A percentile compares a stretch with the other conserved stretches of the same genome.
Conservation (phyloP, 2,113 vertebrate species). For the Rhinogobius similis region DNA sequence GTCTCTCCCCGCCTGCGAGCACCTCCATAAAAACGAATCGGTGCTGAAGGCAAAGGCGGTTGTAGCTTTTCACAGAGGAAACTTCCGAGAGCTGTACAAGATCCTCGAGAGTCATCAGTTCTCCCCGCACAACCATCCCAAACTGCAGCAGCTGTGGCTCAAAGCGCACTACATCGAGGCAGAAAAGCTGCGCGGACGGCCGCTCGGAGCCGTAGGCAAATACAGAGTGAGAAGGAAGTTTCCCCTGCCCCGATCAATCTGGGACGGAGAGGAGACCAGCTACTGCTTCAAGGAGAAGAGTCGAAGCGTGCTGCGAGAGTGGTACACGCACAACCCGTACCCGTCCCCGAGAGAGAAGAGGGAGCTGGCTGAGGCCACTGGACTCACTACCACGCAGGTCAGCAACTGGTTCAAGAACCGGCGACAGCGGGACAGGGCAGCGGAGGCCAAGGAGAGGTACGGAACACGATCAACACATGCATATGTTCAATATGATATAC, state of each 20-base stretch:
- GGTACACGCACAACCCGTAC: conserved; percentile 94
- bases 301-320: conserved; percentile 87
- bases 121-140: conserved; percentile 90
- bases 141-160: conserved; percentile 91
- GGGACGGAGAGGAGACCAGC: conserved; percentile 93
- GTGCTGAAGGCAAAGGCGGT: conserved; percentile 92
- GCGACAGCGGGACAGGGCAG: conserved; percentile 88
- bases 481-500: neutral
- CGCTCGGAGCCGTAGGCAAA: conserved; percentile 90
- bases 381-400: conserved; percentile 93
- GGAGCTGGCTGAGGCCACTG: conserved; percentile 90
- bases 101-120: conserved; percentile 93
- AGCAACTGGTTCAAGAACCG: conserved; percentile 97
- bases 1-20: conserved; percentile 90
- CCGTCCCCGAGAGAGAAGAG: conserved; percentile 91
- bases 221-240: conserved; percentile 92
- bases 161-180: conserved; percentile 93
- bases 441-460: conserved; percentile 92
- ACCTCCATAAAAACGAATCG: conserved; percentile 92
- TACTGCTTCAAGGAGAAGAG: conserved; percentile 95
- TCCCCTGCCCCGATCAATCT: conserved; percentile 88
- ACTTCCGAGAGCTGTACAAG: conserved; percentile 92
- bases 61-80: conserved; percentile 89
- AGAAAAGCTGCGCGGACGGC: conserved; percentile 90
- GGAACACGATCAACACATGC: conserved; percentile 13